These are phyloP conservation scores for Miniopterus natalensis DNA, from an alignment of 2,113 vertebrate species.

Conservation along the genomic window DNA sequence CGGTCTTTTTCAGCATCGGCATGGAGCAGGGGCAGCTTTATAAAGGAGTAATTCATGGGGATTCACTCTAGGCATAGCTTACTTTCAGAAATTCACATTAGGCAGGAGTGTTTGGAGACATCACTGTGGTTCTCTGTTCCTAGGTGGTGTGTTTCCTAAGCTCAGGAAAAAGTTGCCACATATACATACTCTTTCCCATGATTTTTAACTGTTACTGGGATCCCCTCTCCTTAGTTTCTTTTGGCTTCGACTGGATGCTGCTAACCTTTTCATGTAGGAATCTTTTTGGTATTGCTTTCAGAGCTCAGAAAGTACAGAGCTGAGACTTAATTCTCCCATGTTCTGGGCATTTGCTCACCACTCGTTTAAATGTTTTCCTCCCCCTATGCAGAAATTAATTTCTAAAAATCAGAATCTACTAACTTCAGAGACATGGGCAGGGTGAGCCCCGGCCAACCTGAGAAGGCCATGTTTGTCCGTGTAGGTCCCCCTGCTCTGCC, in stretches of 20 bases:
- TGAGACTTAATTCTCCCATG: neutral
- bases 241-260: neutral
- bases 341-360: neutral
- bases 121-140: neutral
- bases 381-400: neutral
- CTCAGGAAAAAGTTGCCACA: slow-evolving; percentile 1
- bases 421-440: neutral
- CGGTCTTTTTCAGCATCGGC: slow-evolving; percentile 48
- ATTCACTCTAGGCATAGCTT: neutral
- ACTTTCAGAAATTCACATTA: slow-evolving; percentile 73
- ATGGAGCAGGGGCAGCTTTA: neutral
- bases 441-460: neutral
- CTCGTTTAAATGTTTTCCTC: neutral
- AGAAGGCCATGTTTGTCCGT: neutral
- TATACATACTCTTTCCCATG: neutral
- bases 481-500: too few species aligned
- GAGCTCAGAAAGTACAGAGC: neutral
- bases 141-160: neutral
- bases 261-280: neutral
- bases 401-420: neutral
- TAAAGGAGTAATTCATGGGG: slow-evolving; percentile 21
- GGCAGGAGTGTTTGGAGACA: neutral
- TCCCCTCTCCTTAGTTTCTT: neutral
- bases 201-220: slow-evolving; percentile 39
- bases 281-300: neutral